phyloP scores from a whole-genome alignment of 2,888 invertebrate species.

The Falcaria lacertinaria region DNA sequence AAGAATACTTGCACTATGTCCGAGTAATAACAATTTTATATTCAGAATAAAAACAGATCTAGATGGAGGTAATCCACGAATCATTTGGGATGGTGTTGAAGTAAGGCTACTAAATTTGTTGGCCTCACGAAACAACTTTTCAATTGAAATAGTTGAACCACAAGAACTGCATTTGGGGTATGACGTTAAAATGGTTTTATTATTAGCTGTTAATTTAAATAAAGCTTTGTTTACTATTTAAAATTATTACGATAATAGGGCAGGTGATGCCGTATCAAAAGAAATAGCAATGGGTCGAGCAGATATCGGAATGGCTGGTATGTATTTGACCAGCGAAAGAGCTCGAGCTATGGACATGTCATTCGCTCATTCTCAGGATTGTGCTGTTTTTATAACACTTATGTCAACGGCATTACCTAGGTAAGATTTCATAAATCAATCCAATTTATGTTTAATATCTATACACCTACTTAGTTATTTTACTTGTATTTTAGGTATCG shows the following conservation, averaged over 20 bases:
- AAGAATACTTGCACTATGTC: background rate
- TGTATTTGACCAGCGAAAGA: slow-evolving; percentile 82
- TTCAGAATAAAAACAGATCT: slow-evolving; percentile 58
- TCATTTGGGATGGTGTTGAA: slow-evolving; percentile 87
- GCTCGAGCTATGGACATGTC: slow-evolving; percentile 79
- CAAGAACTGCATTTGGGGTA: slow-evolving; percentile 58
- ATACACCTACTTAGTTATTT: too few relatives aligned
- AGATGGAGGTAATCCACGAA: slow-evolving; percentile 65
- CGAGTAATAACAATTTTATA: slow-evolving; percentile 4
- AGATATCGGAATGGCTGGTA: slow-evolving; percentile 86
- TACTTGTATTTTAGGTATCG: slow-evolving; percentile 82
- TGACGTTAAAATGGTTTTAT: background rate
- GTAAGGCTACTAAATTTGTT: slow-evolving; percentile 82
- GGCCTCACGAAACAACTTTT: slow-evolving; percentile 84
- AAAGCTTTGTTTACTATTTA: background rate
- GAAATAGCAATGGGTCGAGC: slow-evolving; percentile 76
- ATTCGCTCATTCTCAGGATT: slow-evolving; percentile 84
- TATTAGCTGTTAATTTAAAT: too few relatives aligned
- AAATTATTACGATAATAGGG: slow-evolving; percentile 45
- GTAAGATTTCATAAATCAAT: slow-evolving; percentile 32
- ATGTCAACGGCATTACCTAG: slow-evolving; percentile 89
- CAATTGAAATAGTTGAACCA: slow-evolving; percentile 84
- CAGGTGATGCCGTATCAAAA: slow-evolving; percentile 80
- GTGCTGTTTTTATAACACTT: slow-evolving; percentile 87
- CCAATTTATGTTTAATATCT: background rate